These are phyloP conservation scores for Diogma glabrata DNA, from an alignment of 2,888 invertebrate species.

Conservation along the genomic window DNA sequence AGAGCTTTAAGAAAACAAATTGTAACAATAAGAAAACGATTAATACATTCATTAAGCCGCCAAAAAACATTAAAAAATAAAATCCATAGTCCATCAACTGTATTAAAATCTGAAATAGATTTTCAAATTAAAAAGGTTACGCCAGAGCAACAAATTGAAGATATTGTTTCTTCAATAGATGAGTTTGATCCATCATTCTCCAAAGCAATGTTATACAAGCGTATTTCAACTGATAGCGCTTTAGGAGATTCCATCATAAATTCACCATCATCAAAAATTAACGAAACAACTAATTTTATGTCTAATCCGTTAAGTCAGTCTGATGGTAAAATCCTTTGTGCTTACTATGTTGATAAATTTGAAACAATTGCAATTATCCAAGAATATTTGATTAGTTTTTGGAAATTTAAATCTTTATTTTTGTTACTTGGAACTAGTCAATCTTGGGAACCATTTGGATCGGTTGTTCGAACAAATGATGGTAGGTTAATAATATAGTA, in stretches of 20 bases:
- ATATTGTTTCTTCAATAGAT: too few relatives aligned
- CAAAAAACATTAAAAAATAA: neutral
- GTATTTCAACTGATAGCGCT: conserved; percentile 5
- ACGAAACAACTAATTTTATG: conserved; percentile 16
- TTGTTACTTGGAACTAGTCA: conserved; percentile 23
- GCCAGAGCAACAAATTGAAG: neutral
- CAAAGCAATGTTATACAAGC: neutral
- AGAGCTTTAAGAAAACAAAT: neutral
- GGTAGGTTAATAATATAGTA: conserved; percentile 22
- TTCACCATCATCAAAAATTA: conserved; percentile 14
- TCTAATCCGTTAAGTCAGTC: conserved; percentile 29
- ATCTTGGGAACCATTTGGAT: conserved; percentile 30
- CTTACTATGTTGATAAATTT: conserved; percentile 31
- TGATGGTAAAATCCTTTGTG: conserved; percentile 28
- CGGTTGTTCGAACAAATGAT: conserved; percentile 24
- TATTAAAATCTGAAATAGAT: too few relatives aligned
- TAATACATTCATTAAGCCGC: neutral
- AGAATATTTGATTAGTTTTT: conserved; percentile 29
- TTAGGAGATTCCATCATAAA: neutral
- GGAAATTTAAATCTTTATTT: conserved; percentile 31
- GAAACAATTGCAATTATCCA: conserved; percentile 28
- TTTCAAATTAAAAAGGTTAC: too few relatives aligned
- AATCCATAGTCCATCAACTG: too few relatives aligned
- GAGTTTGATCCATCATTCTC: too few relatives aligned
- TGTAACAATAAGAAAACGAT: neutral